Percentiles rank a stretch among this genome's conserved stretches.
These are phyloP conservation scores for Coluber constrictor DNA, from an alignment of 2,797 vertebrate genomes.

Conservation along the genomic window DNA sequence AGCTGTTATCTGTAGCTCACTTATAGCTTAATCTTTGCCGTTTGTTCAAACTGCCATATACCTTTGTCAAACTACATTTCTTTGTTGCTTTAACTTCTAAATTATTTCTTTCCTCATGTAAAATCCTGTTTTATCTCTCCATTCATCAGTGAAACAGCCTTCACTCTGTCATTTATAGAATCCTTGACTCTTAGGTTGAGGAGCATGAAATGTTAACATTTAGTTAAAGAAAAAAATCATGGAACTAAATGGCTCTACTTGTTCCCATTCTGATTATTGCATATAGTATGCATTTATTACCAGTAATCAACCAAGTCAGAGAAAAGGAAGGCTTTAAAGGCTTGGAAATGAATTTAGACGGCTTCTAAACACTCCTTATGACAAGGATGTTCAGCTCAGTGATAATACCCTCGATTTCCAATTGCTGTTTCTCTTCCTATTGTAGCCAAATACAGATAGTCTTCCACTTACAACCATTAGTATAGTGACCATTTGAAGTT, in stretches of 20 bases:
- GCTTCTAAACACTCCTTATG: not conserved
- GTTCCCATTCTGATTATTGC: not conserved
- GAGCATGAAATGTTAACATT: not conserved
- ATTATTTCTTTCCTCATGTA: constrained; percentile 49
- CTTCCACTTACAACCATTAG: not conserved
- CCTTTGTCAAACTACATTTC: constrained; percentile 10
- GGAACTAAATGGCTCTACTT: not conserved
- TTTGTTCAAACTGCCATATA: constrained; percentile 13
- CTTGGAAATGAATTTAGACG: not conserved
- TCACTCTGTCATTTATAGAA: constrained; percentile 12
- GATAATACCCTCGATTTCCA: not conserved
- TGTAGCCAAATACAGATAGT: not conserved
- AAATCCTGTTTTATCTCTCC: constrained; percentile 27
- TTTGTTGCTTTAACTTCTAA: constrained; percentile 12
- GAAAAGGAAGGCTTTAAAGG: not conserved
- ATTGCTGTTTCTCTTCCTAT: not conserved
- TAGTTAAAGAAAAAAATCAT: not conserved
- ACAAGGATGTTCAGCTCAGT: not conserved
- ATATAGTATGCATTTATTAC: not conserved
- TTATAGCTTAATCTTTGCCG: not conserved
- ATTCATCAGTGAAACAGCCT: constrained; percentile 19
- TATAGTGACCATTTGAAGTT: not conserved
- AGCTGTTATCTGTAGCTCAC: not conserved
- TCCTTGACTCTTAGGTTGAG: not conserved
- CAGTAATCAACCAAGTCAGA: not conserved